Base-by-base conservation (phyloP, 1,140 invertebrate species). In the Tetramorium alpestre region DNA sequence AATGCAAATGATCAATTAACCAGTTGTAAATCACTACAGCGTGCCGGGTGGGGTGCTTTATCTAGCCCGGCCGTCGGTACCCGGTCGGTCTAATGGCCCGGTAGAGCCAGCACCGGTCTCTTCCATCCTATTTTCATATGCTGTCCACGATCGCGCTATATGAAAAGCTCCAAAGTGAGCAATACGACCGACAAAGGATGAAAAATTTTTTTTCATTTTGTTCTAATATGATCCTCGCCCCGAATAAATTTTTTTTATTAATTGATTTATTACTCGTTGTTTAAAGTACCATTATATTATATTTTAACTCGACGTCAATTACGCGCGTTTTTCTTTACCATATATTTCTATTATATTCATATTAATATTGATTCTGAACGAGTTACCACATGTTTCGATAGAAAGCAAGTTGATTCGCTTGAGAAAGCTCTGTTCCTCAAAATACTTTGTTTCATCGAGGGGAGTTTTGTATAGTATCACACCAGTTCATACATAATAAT, bases 1-100 rank as follows among this genome's bases (percentile, higher is more conserved):
- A 94, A 95, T 94, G 93, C 94, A 94, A 95, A 94, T 94, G 92
- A 94, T 94, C 94, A 94, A 95, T 94, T 94, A 95, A 94, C 89
- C 85, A 89, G 88, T 87, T 91, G 92, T 93, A 94, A 95, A 95
- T 95, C 93, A 94, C 87, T 85, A 76, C 76, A 86, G 87, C 87
- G 65, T 77, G 86, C 62, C 64, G 56, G 84, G 75, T 65, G 88
- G 87, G 85, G 84, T 33, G 88, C 73, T 92, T 87, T 91, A 91
- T 92, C 88, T 87, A 81, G 70, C 51, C 41, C 25, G 81, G 84
- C 62, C 65, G 60, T 78, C 73, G 44, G 56, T 67, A 67, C 65
- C 76, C 67, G 65, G 64, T 65, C 33, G 38, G 75, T n/a, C 88
- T 85, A 90, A 90, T 90, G 86, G 70, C 69, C 44, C 44, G 86